phyloP scores from a whole-genome alignment of 2,888 invertebrate species.

The Noctua pronuba region DNA sequence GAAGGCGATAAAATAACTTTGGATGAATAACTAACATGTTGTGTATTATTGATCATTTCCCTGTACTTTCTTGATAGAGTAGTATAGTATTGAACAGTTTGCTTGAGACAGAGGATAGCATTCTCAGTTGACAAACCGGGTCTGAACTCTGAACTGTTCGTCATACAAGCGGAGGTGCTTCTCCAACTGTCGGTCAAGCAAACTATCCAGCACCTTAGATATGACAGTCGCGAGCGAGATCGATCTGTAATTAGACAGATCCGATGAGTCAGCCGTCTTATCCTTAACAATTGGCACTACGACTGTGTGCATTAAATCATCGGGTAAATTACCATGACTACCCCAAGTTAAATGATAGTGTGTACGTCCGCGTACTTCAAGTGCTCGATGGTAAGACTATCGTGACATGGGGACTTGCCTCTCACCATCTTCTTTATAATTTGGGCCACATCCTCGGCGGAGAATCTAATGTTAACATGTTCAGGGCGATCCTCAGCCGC shows the following conservation, averaged over 20 bases:
- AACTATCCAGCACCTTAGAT: neutral
- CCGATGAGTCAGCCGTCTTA: neutral
- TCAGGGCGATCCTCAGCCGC: neutral
- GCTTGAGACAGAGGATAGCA: neutral
- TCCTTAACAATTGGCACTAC: neutral
- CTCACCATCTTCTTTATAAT: neutral
- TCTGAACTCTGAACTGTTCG: neutral
- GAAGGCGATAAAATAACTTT: too few relatives aligned
- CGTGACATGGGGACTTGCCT: neutral
- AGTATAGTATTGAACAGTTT: neutral
- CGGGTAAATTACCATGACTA: neutral
- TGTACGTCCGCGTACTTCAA: too few relatives aligned
- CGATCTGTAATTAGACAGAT: neutral
- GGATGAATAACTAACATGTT: too few relatives aligned
- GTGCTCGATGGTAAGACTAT: neutral
- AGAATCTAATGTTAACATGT: neutral
- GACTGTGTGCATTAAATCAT: too few relatives aligned
- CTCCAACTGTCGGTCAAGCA: neutral
- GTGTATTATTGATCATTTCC: too few relatives aligned
- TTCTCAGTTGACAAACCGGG: neutral
- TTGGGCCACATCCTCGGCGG: neutral
- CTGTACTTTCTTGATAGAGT: too few relatives aligned
- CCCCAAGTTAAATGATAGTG: neutral
- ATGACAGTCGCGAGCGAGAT: neutral
- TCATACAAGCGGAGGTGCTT: neutral